Base-by-base conservation (phyloP, 2,888 invertebrate species). In the Caenorhabditis zanzibari region DNA sequence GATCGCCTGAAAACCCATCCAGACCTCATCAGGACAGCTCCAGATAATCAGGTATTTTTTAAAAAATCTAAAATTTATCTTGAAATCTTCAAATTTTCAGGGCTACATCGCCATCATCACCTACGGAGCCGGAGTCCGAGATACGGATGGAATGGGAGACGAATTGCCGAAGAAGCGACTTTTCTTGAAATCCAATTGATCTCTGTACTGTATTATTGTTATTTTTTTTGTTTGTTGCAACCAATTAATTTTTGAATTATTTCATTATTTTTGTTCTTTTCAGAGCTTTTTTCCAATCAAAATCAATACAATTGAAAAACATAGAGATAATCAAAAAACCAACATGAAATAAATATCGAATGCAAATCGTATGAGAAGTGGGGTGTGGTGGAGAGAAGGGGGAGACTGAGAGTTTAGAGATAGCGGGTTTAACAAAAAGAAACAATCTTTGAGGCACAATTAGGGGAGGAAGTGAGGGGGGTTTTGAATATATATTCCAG, bases 51-150 rank as follows among this genome's bases (percentile, higher is more conserved):
- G 58, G 85, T 81, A 35, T 19, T 58, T 14, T 4, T 14, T 5
- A n/a, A 28, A 19, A 28, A 14, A n/a, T 52, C 52, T n/a, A 76
- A 22, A 41, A 24, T 68, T 19, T 19, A 6, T 49, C 19, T 19
- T 49, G 7, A 49, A 49, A 1, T 19, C 5, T 12, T 2, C 7
- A 12, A 10, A 14, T 24, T 58, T 83, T 16, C 73, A 85, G 81
- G 88, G 88, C 16, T 88, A 80, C 73, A 85, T 88, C 26, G 87
- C 85, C 14, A 85, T 88, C 38, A 81, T 88, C 47, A 88, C 86
- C 7, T 88, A 87, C 38, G 87, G 86, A 54, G 86, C 87, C 4
- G 88, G 88, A 44, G 85, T 85, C 35, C 82, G 88, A 10, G 81
- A 84, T 24, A 81, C 84, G 19, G 85, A 84, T 44, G 88, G 85